phyloP scores from a whole-genome alignment of 2,113 vertebrate genomes.

The Phylloscopus trochilus region DNA sequence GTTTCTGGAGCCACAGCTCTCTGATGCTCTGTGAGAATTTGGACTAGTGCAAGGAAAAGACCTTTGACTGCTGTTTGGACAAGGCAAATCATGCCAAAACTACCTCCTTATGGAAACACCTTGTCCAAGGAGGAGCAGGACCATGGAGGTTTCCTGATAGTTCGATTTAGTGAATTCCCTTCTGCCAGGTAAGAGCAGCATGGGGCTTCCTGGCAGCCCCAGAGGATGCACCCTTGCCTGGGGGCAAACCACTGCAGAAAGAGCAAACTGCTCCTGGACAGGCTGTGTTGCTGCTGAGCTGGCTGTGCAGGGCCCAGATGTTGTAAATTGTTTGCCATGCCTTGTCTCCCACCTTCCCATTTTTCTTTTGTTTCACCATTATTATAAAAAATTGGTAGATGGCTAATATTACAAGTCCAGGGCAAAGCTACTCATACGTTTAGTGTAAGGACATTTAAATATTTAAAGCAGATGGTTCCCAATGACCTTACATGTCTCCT shows the following conservation, averaged over 20 bases:
- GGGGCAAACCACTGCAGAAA: neutral
- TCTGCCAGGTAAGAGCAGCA: neutral
- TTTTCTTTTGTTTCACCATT: conserved; percentile 53
- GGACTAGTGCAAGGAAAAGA: neutral
- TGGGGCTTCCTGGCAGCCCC: neutral
- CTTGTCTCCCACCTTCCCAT: conserved; percentile 50
- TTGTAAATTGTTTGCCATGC: conserved; percentile 58
- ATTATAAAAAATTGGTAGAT: conserved; percentile 61
- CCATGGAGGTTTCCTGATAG: neutral
- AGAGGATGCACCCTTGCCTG: accelerated
- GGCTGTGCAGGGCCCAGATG: conserved; percentile 33
- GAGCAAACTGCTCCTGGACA: neutral
- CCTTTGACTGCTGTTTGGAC: neutral
- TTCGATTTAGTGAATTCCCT: neutral
- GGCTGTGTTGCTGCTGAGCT: conserved; percentile 6
- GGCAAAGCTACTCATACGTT: conserved; percentile 57
- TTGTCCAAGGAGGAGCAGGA: neutral
- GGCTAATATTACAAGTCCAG: conserved; percentile 62
- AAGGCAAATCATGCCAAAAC: neutral
- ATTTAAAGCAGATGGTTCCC: conserved; percentile 69
- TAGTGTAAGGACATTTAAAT: conserved; percentile 64
- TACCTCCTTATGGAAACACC: neutral
- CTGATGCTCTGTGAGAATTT: neutral
- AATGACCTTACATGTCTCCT: conserved; percentile 73
- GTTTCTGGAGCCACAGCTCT: neutral